Percentiles rank a stretch among this genome's conserved stretches.
Evolutionary conservation across 1,140 invertebrate genomes (phyloP).

Genomic region (Araneus ventricosus): DNA sequence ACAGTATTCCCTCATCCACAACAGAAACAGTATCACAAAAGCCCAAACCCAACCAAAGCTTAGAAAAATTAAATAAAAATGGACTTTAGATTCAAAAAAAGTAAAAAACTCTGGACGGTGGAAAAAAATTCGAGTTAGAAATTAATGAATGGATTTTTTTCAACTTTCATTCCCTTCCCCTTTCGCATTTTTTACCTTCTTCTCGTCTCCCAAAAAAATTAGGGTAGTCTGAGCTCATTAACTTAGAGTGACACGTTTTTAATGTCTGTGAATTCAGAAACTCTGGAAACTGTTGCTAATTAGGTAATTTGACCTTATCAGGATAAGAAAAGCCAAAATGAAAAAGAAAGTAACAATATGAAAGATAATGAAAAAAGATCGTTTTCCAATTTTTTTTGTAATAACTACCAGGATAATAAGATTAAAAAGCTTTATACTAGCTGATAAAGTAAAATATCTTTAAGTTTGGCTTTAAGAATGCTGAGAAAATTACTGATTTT

Average conservation of each 20-base stretch:
- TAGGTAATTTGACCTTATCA: constrained; percentile 50
- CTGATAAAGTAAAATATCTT: neutral
- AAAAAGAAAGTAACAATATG: constrained; percentile 60
- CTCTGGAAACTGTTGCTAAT: constrained; percentile 31
- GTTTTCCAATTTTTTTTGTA: neutral
- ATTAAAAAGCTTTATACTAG: neutral
- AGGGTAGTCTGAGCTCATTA: constrained; percentile 16
- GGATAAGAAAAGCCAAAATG: constrained; percentile 1
- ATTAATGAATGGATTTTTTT: neutral
- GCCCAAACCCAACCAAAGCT: no score
- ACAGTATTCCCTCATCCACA: no score
- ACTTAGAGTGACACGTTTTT: constrained; percentile 40
- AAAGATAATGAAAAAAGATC: constrained; percentile 44
- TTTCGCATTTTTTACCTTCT: neutral
- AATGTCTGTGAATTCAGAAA: constrained; percentile 9
- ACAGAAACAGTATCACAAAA: no score
- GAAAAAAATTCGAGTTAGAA: neutral
- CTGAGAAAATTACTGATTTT: no score
- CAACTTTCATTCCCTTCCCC: no score
- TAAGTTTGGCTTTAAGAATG: no score
- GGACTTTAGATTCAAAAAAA: neutral
- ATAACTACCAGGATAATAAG: neutral
- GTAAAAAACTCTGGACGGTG: neutral
- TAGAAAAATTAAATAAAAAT: neutral
- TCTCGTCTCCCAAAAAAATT: neutral